Conservation (phyloP, 2,888 invertebrate genomes). For the Parnassius orleans region DNA sequence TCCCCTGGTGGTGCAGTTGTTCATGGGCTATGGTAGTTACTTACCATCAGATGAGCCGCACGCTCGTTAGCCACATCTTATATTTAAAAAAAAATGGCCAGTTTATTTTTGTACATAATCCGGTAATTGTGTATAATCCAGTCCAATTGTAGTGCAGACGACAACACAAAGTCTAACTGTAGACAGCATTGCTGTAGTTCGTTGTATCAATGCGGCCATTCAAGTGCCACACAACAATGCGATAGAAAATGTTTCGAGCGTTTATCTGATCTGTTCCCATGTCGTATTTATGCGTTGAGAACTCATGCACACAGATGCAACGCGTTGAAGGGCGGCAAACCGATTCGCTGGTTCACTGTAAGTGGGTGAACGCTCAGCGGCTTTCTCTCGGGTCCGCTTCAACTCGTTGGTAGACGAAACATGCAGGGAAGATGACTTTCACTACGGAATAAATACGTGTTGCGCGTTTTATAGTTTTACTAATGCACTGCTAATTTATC, state of each 20-base stretch:
- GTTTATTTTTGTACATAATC: too few relatives aligned
- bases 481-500: too few relatives aligned
- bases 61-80: too few relatives aligned
- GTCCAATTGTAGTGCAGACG: not conserved
- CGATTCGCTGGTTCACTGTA: not conserved
- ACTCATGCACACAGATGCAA: not conserved
- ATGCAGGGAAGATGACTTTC: not conserved
- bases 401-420: not conserved
- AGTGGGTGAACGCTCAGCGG: not conserved
- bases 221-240: not conserved
- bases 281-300: not conserved
- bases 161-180: not conserved
- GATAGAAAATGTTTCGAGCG: not conserved
- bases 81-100: too few relatives aligned
- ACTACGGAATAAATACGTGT: not conserved
- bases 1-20: too few relatives aligned
- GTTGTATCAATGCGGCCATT: not conserved
- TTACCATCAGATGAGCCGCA: too few relatives aligned
- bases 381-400: conserved; percentile 7
- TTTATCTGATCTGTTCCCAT: not conserved
- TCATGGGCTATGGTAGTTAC: too few relatives aligned
- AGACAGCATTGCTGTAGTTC: not conserved
- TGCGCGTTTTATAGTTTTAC: too few relatives aligned
- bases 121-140: too few relatives aligned
- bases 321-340: conserved; percentile 1